A percentile compares a stretch with the other conserved stretches of the same genome.
Evolutionary conservation across 2,113 vertebrate species (phyloP).

Genomic region (Triplophysa siluroides): DNA sequence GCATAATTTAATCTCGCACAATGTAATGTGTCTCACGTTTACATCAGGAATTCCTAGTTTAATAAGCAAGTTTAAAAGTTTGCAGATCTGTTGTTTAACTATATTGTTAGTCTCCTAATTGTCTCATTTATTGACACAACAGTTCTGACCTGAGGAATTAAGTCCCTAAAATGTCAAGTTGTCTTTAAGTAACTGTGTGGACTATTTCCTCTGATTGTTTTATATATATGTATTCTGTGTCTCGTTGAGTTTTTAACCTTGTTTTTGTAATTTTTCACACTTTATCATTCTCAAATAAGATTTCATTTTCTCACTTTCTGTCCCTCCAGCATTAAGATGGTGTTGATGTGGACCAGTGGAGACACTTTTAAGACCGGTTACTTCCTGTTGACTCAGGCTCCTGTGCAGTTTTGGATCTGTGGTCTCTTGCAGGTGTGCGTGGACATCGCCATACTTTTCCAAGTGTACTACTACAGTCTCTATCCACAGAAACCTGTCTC

Average conservation of each 20-base stretch:
- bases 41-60: too few relatives aligned
- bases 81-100: too few relatives aligned
- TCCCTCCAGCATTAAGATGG: conserved; percentile 90
- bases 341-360: conserved; percentile 96
- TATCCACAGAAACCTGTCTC: conserved; percentile 85
- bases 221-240: neutral
- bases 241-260: neutral
- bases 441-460: conserved; percentile 89
- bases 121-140: too few relatives aligned
- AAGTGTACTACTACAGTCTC: conserved; percentile 87
- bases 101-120: too few relatives aligned
- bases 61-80: too few relatives aligned
- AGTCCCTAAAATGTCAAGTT: too few relatives aligned
- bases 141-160: too few relatives aligned
- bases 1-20: too few relatives aligned
- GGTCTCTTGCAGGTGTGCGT: conserved; percentile 92
- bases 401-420: conserved; percentile 94
- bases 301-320: neutral
- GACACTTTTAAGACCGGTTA: conserved; percentile 97
- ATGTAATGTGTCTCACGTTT: too few relatives aligned
- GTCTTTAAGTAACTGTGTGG: neutral
- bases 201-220: conserved; percentile 25
- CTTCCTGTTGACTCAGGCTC: conserved; percentile 91
- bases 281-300: neutral
- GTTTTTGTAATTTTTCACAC: neutral